Evolutionary conservation across 2,888 invertebrate genomes (phyloP), one percentile per base, ranked within the genome.

Genomic region (Aspidiotus destructor): DNA sequence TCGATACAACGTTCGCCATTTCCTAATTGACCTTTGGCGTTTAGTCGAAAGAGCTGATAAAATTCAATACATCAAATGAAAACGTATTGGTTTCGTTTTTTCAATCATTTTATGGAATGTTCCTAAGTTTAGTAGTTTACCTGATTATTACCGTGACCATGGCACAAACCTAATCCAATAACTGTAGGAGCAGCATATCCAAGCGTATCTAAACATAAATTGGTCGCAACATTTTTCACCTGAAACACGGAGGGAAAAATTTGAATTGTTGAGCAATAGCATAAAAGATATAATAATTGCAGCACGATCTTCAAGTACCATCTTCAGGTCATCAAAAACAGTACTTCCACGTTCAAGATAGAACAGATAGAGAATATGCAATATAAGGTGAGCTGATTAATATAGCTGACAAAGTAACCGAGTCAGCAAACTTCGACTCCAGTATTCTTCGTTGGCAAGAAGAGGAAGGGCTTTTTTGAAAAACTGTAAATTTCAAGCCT

Each of bases 1-100:
- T 94, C 92, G 10, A 98, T 85, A 76, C 99, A 99, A 60, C 98
- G 84, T 79, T 99, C 99, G 41, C 98, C 99, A 3, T 94, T 88
- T 44, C 94, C 92, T 61, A 97, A 76, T 79, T 99, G 98, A 0
- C 98, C 98, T 73, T 91, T 89, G 16, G 87, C 86, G 80, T 99
- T 99, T 68, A 98, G 80, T 42, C 98, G 82, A 76, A 95, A 86
- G 75, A 96, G 78, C 84, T 97, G 86, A 3, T 28, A 75, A 75
- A 11, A 48, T 48, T 13, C 48, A n/a, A n/a, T 48, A 6, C 48
- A 48, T 48, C 48, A 48, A 48, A 48, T 48, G 6, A 48, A 71
- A 67, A 73, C 48, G 3, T 11, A 48, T 48, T 48, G 48, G n/a
- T 3, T 28, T 28, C 5, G 28, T 28, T 28, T 28, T 28, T n/a